A percentile compares a stretch with the other conserved stretches of the same genome.
Conservation (phyloP, 2,113 vertebrate genomes). For the Carlito syrichta region DNA sequence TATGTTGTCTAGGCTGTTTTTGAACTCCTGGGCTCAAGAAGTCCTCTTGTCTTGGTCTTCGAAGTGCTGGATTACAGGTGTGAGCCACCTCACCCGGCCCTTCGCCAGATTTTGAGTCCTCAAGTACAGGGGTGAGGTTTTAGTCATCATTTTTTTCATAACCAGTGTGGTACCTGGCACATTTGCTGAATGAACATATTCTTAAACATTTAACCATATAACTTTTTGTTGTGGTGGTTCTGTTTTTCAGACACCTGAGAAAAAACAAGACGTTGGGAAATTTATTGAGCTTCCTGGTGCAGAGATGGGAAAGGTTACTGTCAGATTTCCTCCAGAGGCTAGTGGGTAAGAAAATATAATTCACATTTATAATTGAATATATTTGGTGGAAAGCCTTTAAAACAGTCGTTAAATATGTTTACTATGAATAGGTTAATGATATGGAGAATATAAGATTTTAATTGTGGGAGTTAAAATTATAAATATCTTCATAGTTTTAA, state of each 20-base stretch:
- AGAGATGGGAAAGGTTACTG: constrained; percentile 97
- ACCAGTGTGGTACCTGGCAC: neutral
- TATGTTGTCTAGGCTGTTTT: no score
- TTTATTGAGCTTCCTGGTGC: constrained; percentile 97
- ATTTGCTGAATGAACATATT: neutral
- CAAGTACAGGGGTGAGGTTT: neutral
- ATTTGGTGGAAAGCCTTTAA: neutral
- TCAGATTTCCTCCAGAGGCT: constrained; percentile 97
- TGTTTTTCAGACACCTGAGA: constrained; percentile 87
- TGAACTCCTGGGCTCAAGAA: no score
- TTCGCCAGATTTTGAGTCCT: neutral
- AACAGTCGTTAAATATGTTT: neutral
- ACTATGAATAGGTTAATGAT: neutral
- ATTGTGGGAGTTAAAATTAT: neutral
- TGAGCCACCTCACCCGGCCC: no score
- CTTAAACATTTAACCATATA: neutral
- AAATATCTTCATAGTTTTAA: neutral
- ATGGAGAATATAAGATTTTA: neutral
- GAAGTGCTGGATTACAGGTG: no score
- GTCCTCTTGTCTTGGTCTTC: no score
- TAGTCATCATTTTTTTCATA: neutral
- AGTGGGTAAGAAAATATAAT: constrained; percentile 89
- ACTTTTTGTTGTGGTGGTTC: neutral
- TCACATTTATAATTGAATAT: neutral
- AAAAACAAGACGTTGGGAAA: constrained; percentile 94